phyloP scores from a whole-genome alignment of 2,797 vertebrate genomes.

The Gymnothorax reevesii region DNA sequence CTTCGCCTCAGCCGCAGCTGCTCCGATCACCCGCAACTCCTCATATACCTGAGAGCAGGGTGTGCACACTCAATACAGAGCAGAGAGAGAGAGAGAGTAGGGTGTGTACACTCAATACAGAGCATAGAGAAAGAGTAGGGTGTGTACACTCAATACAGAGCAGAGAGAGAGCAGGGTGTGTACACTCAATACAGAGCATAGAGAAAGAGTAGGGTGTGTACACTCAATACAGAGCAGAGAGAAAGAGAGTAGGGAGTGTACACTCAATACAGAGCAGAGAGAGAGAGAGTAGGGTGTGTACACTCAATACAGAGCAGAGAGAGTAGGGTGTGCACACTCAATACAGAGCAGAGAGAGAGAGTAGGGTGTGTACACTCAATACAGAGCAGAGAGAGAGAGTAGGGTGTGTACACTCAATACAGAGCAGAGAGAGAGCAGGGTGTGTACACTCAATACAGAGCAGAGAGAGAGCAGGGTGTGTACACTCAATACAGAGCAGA shows the following conservation, averaged over 20 bases:
- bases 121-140: background rate
- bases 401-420: background rate
- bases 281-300: background rate
- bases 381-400: background rate
- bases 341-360: background rate
- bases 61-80: background rate
- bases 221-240: background rate
- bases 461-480: background rate
- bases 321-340: background rate
- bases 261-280: slow-evolving; percentile 24
- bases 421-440: background rate
- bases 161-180: background rate
- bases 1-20: slow-evolving; percentile 86
- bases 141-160: background rate
- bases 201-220: background rate
- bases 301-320: background rate
- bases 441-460: background rate
- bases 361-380: background rate
- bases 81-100: background rate
- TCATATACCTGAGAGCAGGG: slow-evolving; percentile 79
- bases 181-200: background rate
- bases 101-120: background rate
- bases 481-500: background rate
- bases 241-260: background rate
- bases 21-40: slow-evolving; percentile 81